A percentile compares a stretch with the other conserved stretches of the same genome.
Conservation (phyloP, 2,113 vertebrate genomes). For the Copsychus sechellarum region DNA sequence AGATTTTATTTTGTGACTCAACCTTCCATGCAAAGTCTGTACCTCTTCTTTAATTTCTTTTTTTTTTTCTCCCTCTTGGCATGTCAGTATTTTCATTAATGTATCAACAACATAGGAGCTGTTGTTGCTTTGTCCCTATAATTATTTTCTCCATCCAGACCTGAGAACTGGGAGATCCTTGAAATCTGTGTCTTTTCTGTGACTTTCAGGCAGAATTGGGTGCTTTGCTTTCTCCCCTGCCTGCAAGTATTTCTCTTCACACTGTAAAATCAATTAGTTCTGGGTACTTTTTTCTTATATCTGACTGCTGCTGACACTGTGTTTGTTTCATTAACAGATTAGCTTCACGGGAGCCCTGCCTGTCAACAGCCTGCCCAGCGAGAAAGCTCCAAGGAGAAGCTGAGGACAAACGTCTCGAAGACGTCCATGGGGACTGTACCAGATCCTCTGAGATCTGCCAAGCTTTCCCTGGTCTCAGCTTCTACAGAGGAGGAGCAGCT, state of each 20-base stretch:
- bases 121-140: neutral
- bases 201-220: neutral
- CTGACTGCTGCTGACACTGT: constrained; percentile 20
- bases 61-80: neutral
- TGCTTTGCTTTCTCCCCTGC: neutral
- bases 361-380: accelerated
- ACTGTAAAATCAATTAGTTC: neutral
- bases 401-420: neutral
- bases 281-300: neutral
- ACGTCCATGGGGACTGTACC: constrained; percentile 87
- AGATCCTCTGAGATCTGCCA: constrained; percentile 85
- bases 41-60: neutral
- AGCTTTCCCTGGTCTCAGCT: constrained; percentile 78
- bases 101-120: neutral
- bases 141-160: neutral
- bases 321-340: constrained; percentile 67
- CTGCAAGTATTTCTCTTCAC: neutral
- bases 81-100: neutral
- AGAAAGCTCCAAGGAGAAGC: neutral
- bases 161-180: neutral
- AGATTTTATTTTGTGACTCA: neutral
- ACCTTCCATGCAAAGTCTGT: neutral
- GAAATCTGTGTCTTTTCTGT: neutral
- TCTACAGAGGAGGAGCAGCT: constrained; percentile 71
- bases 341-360: neutral